Evolutionary conservation across 1,140 invertebrate genomes (phyloP), one percentile per base, ranked within the genome.

Genomic region (Neelides sp.): DNA sequence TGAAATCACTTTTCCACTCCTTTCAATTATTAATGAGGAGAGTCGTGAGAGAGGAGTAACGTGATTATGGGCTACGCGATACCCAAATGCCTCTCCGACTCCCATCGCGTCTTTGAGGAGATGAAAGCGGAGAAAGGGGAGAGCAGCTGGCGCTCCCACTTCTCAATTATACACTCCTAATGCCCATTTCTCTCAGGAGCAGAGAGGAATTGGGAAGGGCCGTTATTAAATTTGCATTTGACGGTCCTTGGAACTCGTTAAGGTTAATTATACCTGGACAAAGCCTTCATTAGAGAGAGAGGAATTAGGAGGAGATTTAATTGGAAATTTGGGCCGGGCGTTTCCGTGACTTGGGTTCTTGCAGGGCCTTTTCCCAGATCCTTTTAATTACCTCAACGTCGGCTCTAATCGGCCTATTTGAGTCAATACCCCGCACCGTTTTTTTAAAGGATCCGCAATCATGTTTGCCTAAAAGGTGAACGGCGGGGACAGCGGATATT

Each of bases 251-350:
- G 35, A 46, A 39, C 35, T 46, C 42, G 34, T 52, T 52, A 50
- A 52, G 50, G 50, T 52, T 52, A 52, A 52, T 52, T 46, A 52
- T 52, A 52, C 43, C 42, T 46, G 42, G 42, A 46, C 42, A 52
- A 52, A 52, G 50, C 34, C 42, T 52, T 52, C 43, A 52, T 52
- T 52, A 46, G 43, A 40, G 49, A 51, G 49, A 43, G 50, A 35
- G 32, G 47, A 52, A 52, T 52, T 52, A 52, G 35, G 26, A 52
- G 34, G 43, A 40, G 43, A 52, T 52, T 52, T 52, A 52, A 52
- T 52, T 52, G 50, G 50, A 44, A 52, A 52, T 52, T 52, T 52
- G 47, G 26, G 15, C 24, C 28, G 17, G 24, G 26, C 23, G 35
- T 46, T 35, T 46, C 43, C 7, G 28, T 8, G 28, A 32, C 7